phyloP scores from a whole-genome alignment of 2,113 vertebrate species.

The Periophthalmodon schlosseri region DNA sequence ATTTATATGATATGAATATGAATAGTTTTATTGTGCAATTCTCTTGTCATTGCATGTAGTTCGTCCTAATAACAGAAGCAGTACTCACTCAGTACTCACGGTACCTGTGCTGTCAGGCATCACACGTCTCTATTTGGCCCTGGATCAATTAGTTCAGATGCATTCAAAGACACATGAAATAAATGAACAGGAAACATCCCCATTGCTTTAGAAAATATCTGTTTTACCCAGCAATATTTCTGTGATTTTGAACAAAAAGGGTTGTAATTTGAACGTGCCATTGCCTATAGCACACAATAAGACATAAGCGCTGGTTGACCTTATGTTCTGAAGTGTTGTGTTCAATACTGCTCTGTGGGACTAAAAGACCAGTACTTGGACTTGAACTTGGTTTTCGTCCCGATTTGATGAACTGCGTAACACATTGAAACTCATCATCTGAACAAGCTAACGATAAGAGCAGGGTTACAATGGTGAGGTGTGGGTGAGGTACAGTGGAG shows the following conservation, averaged over 20 bases:
- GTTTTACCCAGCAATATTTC: not conserved
- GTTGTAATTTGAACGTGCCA: not conserved
- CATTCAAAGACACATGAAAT: slow-evolving; percentile 15
- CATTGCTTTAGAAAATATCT: not conserved
- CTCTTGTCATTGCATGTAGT: slow-evolving; percentile 22
- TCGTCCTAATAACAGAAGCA: slow-evolving; percentile 47
- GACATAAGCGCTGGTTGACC: slow-evolving; percentile 8
- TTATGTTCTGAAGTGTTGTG: slow-evolving; percentile 15
- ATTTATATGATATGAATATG: no score
- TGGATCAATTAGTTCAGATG: slow-evolving; percentile 51
- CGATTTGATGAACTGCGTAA: not conserved
- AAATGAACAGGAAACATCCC: slow-evolving; percentile 2
- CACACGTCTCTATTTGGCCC: slow-evolving; percentile 32
- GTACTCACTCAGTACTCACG: slow-evolving; percentile 40
- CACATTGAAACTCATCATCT: slow-evolving; percentile 33
- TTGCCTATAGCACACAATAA: not conserved
- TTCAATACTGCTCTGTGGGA: slow-evolving; percentile 6
- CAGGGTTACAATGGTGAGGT: slow-evolving; percentile 20
- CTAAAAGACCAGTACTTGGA: not conserved
- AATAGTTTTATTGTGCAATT: not conserved
- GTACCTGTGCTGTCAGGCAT: slow-evolving; percentile 37
- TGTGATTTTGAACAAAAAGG: not conserved
- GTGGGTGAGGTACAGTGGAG: slow-evolving; percentile 30
- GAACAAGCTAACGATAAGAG: slow-evolving; percentile 21
- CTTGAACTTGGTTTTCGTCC: not conserved